Percentiles rank a stretch among this genome's conserved stretches.
phyloP scores from a whole-genome alignment of 1,140 invertebrate species.

The Drosophila bifasciata region DNA sequence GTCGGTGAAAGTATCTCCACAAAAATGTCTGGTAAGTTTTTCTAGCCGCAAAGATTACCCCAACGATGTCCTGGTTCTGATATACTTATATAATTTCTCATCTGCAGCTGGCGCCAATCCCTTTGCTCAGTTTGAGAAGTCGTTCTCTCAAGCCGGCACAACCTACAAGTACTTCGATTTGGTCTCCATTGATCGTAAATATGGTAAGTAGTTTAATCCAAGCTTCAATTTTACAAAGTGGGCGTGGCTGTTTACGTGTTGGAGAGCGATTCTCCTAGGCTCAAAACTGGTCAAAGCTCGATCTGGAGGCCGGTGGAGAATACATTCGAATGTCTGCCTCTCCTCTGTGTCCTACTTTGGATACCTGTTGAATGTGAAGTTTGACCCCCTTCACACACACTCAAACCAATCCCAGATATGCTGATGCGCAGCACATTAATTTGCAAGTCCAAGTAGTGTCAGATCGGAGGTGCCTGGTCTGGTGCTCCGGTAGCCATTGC shows the following conservation, averaged over 20 bases:
- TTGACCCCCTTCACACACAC: conserved; percentile 46
- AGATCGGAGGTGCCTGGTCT: conserved; percentile 38
- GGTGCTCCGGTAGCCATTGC: conserved; percentile 11
- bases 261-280: too few species aligned
- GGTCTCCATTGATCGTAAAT: conserved; percentile 88
- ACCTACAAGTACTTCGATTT: conserved; percentile 92
- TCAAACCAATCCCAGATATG: not conserved
- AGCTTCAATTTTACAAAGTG: not conserved
- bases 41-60: not conserved
- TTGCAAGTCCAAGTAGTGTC: conserved; percentile 69
- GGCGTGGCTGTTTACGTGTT: conserved; percentile 43
- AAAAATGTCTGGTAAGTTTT: conserved; percentile 66
- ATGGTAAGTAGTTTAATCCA: conserved; percentile 87
- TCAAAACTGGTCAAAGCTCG: too few species aligned
- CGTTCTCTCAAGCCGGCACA: conserved; percentile 87
- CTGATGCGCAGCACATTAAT: conserved; percentile 38
- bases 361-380: conserved; percentile 63
- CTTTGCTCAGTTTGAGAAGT: conserved; percentile 88
- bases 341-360: conserved; percentile 4
- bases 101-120: conserved; percentile 87
- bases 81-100: conserved; percentile 40
- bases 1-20: conserved; percentile 7
- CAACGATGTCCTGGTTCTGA: conserved; percentile 1
- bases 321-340: not conserved
- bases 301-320: too few species aligned